Conservation (phyloP, 1,140 invertebrate species). For the Samia ricini region DNA sequence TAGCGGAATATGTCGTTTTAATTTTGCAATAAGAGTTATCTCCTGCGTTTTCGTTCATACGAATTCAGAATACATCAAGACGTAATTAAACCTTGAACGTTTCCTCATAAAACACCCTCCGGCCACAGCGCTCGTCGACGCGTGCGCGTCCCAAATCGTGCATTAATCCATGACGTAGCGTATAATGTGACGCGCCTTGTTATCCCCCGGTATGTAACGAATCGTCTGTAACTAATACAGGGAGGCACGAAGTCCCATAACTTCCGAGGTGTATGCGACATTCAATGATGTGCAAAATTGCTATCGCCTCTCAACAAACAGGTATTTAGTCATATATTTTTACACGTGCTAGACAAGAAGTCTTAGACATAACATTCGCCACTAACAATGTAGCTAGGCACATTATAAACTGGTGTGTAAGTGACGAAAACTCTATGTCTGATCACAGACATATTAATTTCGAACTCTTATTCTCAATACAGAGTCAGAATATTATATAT, state of each 20-base stretch:
- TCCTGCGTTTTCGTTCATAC: too few species aligned
- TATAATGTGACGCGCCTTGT: slow-evolving; percentile 2
- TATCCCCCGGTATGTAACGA: slow-evolving; percentile 22
- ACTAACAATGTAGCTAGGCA: too few species aligned
- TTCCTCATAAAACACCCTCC: background rate
- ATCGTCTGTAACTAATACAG: slow-evolving; percentile 44
- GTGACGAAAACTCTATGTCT: too few species aligned
- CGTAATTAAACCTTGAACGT: background rate
- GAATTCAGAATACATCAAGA: background rate
- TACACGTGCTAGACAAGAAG: too few species aligned
- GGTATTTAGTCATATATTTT: background rate
- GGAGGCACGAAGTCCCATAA: slow-evolving; percentile 1
- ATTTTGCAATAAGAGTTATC: too few species aligned
- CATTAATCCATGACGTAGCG: slow-evolving; percentile 1
- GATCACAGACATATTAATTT: too few species aligned
- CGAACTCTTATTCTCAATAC: too few species aligned
- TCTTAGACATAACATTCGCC: too few species aligned
- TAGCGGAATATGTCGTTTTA: too few species aligned
- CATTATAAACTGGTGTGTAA: too few species aligned
- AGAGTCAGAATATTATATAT: too few species aligned
- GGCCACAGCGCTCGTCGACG: slow-evolving; percentile 1
- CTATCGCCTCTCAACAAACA: slow-evolving; percentile 4
- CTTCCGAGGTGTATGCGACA: background rate
- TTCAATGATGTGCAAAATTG: slow-evolving; percentile 11
- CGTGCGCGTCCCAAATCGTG: slow-evolving; percentile 1